These are phyloP conservation scores for Notothenia coriiceps DNA, from an alignment of 2,113 vertebrate genomes.

Conservation along the genomic window DNA sequence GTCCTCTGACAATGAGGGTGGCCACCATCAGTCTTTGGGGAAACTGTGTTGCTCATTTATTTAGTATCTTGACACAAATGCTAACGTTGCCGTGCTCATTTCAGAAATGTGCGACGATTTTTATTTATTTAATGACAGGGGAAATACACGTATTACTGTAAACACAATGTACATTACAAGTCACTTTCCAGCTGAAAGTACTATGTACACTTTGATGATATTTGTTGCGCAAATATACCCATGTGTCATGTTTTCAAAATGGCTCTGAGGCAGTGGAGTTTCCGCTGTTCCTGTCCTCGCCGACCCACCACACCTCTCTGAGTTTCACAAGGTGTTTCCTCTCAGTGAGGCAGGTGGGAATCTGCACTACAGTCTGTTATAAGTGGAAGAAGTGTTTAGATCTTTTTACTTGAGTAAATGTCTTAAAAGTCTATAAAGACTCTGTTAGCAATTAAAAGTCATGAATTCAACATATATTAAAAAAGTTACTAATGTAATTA, in stretches of 20 bases:
- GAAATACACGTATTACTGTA: background rate
- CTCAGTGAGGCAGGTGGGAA: background rate
- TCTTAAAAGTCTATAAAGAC: background rate
- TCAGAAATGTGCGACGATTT: background rate
- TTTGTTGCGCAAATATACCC: background rate
- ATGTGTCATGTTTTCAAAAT: conserved; percentile 4
- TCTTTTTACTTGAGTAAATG: background rate
- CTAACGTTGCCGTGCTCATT: background rate
- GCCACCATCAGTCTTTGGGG: background rate
- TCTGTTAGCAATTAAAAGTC: background rate
- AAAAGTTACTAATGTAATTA: background rate
- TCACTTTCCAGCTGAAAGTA: background rate
- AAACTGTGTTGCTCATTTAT: background rate
- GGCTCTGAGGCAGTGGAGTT: conserved; percentile 31
- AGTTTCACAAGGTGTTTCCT: conserved; percentile 33
- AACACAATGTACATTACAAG: background rate
- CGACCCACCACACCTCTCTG: conserved; percentile 14
- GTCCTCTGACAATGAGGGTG: background rate
- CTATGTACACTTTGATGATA: background rate
- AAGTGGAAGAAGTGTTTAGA: background rate
- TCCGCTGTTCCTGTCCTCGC: conserved; percentile 16
- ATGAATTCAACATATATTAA: background rate
- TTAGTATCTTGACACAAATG: background rate
- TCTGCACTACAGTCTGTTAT: background rate
- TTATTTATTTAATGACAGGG: too few species aligned